Evolutionary conservation across 2,113 vertebrate species (phyloP), one percentile per base, ranked within the genome.

Genomic region (Bufo gargarizans): DNA sequence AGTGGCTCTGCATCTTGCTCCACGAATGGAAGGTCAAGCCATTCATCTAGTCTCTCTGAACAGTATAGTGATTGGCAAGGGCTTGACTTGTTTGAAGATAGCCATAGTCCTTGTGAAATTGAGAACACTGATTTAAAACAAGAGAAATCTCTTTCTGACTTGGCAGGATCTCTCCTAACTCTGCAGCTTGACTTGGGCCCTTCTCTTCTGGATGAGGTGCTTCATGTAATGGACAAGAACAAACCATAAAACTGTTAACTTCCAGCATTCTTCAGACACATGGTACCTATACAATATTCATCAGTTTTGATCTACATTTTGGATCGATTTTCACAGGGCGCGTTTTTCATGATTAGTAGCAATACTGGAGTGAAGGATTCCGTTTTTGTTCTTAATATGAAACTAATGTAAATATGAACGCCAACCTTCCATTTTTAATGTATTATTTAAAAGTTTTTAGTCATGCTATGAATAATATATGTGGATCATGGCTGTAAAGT

Each of bases 141-240:
- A 0, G 96, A 96, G 91, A 96, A 97, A 74, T 97, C 97, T 67
- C 95, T 99, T 80, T 92, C 95, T 61, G 96, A 98, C 89, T 95
- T 98, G 88, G 94, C 96, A 0, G 97, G 96, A 59, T 99, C 98
- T 20, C 93, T 99, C 65, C 95, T 99, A 72, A 99, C 98, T 3
- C 95, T 99, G 22, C 96, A 99, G 82, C 96, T 99, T 3, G 98
- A 99, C 91, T 94, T 99, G 81, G 98, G 98, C 74, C 98, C 98
- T 89, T 99, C 98, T 76, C 97, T 99, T 94, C 91, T 99, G 94
- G 98, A 99, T 90, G 98, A 99, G 71, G 97, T 99, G 82, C 96
- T 99, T 86, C 97, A 99, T 90, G 97, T 99, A 90, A 99, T 99
- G 98, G 97, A 99, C 92, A 97, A 96, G 93, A 95, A 95, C 89